Percentiles rank a stretch among this genome's conserved stretches.
Evolutionary conservation across 2,888 invertebrate genomes (phyloP).

Genomic region (Alentia gelatinosa): DNA sequence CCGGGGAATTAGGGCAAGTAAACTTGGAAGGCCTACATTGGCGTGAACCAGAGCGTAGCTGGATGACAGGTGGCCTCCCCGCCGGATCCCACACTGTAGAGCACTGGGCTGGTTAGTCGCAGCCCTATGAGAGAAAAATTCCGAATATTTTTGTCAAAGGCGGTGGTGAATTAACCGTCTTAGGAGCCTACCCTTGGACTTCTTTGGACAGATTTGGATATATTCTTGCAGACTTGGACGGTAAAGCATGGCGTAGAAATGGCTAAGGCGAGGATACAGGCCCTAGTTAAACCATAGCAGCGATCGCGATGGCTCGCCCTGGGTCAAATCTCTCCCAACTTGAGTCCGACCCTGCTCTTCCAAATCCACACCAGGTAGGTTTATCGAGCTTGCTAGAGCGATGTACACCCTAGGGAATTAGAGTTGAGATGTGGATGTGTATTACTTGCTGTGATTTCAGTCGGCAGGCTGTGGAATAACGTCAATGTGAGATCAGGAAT

Average conservation of each 20-base stretch:
- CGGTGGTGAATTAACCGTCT: constrained; percentile 36
- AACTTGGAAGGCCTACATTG: background rate
- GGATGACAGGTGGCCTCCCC: background rate
- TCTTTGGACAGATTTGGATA: constrained; percentile 37
- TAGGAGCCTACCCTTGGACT: constrained; percentile 12
- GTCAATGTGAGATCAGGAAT: background rate
- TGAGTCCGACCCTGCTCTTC: constrained; percentile 33
- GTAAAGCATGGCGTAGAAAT: constrained; percentile 31
- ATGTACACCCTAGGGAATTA: background rate
- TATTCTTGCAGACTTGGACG: background rate
- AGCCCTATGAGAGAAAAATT: constrained; percentile 48
- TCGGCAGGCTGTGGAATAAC: background rate
- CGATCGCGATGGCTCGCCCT: constrained; percentile 20
- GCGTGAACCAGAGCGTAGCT: background rate
- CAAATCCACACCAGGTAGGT: constrained; percentile 38
- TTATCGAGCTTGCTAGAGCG: background rate
- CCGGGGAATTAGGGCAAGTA: background rate
- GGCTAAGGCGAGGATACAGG: constrained; percentile 1
- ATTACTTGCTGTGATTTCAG: background rate
- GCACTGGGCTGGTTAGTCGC: constrained; percentile 21
- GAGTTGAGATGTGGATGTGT: background rate
- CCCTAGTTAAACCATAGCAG: background rate
- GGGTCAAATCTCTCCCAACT: constrained; percentile 14
- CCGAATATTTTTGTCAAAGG: constrained; percentile 39
- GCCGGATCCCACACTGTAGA: background rate